These are phyloP conservation scores for Zelostemma sp. DNA, from an alignment of 1,140 invertebrate species.

Conservation along the genomic window DNA sequence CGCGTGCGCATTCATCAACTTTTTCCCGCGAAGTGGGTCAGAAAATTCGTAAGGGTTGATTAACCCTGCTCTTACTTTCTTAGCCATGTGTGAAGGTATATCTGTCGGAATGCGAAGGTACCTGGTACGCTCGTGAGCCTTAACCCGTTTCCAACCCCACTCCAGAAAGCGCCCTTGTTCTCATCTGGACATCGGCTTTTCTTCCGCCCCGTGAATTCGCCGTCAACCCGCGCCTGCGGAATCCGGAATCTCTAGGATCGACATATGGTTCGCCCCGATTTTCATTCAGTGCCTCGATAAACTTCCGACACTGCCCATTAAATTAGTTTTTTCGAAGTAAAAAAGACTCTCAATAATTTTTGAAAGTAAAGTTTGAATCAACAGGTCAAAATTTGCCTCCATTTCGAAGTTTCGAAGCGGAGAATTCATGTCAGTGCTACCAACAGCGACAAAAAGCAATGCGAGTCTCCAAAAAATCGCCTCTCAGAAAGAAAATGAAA, in stretches of 20 bases:
- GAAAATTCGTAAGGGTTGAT: constrained; percentile 49
- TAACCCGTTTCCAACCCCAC: too few species aligned
- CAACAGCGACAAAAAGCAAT: too few species aligned
- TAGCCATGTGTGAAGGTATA: constrained; percentile 38
- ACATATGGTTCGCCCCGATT: constrained; percentile 6
- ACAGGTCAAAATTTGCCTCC: too few species aligned
- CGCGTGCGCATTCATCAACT: too few species aligned
- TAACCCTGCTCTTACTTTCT: constrained; percentile 56
- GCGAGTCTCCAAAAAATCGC: too few species aligned
- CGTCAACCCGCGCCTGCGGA: constrained; percentile 48
- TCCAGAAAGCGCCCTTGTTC: too few species aligned
- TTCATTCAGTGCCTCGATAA: constrained; percentile 30
- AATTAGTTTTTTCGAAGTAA: too few species aligned
- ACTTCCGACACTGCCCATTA: too few species aligned
- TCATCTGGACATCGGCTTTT: too few species aligned
- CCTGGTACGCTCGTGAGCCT: constrained; percentile 57
- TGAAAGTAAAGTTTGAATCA: not conserved
- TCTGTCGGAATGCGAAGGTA: constrained; percentile 38
- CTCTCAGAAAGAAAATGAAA: too few species aligned
- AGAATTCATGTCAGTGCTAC: too few species aligned
- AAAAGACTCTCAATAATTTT: not conserved
- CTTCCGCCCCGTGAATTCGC: constrained; percentile 31
- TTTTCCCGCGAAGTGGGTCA: constrained; percentile 64
- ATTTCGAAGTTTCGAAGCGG: too few species aligned
- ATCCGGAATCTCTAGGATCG: constrained; percentile 37